Evolutionary conservation across 2,797 vertebrate genomes (phyloP).

Genomic region (Notamacropus eugenii): DNA sequence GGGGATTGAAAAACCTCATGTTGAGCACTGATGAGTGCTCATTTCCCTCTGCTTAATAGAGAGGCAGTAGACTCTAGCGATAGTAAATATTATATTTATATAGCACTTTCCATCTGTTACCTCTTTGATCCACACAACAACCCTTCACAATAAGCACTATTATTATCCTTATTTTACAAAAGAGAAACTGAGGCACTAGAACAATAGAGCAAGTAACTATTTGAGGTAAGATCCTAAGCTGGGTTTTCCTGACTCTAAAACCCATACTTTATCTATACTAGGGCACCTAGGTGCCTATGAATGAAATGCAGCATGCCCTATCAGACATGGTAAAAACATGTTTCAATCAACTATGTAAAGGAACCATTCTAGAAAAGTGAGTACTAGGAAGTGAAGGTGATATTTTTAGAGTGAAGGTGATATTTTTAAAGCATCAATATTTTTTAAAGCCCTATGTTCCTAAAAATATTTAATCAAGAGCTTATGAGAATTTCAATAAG

Average conservation of each 20-base stretch:
- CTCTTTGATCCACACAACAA: conserved; percentile 1
- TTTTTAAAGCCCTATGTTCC: background rate
- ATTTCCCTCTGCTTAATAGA: background rate
- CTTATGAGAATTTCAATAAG: background rate
- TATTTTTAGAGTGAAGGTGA: background rate
- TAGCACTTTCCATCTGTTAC: conserved; percentile 4
- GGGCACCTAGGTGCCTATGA: background rate
- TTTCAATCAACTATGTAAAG: background rate
- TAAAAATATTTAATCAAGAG: background rate
- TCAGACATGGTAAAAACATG: background rate
- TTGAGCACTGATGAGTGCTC: background rate
- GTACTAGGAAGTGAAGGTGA: background rate
- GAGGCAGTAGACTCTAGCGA: background rate
- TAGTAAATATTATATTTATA: background rate
- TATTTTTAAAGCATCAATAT: background rate
- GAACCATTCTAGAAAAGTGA: background rate
- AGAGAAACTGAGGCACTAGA: background rate
- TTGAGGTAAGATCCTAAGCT: background rate
- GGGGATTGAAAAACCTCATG: background rate
- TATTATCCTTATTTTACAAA: background rate
- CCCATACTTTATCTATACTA: background rate
- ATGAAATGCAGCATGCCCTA: background rate
- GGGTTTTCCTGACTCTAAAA: background rate
- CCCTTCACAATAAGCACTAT: background rate
- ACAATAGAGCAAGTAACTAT: background rate